Evolutionary conservation across 2,113 vertebrate species (phyloP).

Genomic region (Atlantisia rogersi): DNA sequence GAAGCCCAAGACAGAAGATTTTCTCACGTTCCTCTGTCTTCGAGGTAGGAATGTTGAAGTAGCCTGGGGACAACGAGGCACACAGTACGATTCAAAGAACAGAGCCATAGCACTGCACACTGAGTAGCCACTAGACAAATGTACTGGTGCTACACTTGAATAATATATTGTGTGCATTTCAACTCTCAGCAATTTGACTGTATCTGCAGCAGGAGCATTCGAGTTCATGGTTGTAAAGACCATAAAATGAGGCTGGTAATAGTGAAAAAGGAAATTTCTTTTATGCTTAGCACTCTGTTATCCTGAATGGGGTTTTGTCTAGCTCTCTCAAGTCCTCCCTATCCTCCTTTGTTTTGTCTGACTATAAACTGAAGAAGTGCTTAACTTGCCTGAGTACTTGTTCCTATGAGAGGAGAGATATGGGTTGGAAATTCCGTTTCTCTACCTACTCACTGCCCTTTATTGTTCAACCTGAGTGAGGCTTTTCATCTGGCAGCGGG

Average conservation of each 20-base stretch:
- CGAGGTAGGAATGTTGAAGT: slow-evolving; percentile 82
- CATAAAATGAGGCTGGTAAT: not conserved
- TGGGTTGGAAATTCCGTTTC: slow-evolving; percentile 12
- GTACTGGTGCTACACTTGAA: not conserved
- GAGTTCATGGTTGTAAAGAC: not conserved
- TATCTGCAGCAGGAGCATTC: not conserved
- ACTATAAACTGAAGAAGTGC: slow-evolving; percentile 21
- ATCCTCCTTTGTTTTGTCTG: slow-evolving; percentile 38
- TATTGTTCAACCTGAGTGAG: not conserved
- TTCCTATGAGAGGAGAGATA: not conserved
- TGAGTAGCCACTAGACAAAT: not conserved
- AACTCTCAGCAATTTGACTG: not conserved
- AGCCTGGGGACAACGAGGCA: not conserved
- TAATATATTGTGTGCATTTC: not conserved
- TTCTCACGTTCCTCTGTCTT: slow-evolving; percentile 99
- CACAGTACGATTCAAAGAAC: not conserved
- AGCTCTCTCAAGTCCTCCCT: not conserved
- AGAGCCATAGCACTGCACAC: fast-evolving
- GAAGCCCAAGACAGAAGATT: slow-evolving; percentile 99
- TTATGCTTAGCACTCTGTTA: not conserved
- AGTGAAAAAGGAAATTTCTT: not conserved
- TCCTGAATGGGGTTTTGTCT: slow-evolving; percentile 11
- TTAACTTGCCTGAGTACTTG: slow-evolving; percentile 29
- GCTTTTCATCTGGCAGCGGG: not conserved
- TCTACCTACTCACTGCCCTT: not conserved